Evolutionary conservation across 2,888 invertebrate genomes (phyloP).

Genomic region (Pyralis farinalis): DNA sequence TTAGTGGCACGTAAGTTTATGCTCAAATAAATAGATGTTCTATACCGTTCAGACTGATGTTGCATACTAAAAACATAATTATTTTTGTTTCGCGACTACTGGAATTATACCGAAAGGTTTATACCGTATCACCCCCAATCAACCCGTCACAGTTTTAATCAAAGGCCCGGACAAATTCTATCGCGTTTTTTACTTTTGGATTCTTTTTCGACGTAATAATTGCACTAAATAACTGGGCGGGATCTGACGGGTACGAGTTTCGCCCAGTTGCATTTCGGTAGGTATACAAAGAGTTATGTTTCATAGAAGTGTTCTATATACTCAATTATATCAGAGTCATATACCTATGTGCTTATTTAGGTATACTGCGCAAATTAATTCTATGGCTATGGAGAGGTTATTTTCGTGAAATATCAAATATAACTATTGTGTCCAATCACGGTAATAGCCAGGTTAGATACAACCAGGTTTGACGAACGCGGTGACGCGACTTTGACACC

Average conservation of each 20-base stretch:
- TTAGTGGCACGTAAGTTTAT: too few species aligned
- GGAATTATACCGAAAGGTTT: conserved; percentile 31
- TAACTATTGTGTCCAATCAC: too few species aligned
- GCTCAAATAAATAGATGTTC: too few species aligned
- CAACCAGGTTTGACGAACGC: too few species aligned
- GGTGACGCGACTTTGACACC: too few species aligned
- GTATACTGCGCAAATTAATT: too few species aligned
- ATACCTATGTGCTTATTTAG: not conserved
- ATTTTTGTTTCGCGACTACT: conserved; percentile 11
- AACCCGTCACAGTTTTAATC: conserved; percentile 77
- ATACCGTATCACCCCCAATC: conserved; percentile 48
- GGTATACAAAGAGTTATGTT: conserved; percentile 11
- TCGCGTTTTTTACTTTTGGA: conserved; percentile 65
- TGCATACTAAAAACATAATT: too few species aligned
- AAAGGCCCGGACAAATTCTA: conserved; percentile 64
- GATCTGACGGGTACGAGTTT: conserved; percentile 23
- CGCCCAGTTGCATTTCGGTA: conserved; percentile 39
- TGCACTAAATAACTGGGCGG: conserved; percentile 69
- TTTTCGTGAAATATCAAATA: too few species aligned
- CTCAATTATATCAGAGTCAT: not conserved
- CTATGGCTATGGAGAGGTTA: too few species aligned
- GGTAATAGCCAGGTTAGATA: too few species aligned
- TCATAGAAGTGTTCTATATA: not conserved
- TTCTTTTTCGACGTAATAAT: conserved; percentile 69
- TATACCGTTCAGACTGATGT: too few species aligned